phyloP scores from a whole-genome alignment of 2,113 vertebrate species.

The Labrus mixtus region DNA sequence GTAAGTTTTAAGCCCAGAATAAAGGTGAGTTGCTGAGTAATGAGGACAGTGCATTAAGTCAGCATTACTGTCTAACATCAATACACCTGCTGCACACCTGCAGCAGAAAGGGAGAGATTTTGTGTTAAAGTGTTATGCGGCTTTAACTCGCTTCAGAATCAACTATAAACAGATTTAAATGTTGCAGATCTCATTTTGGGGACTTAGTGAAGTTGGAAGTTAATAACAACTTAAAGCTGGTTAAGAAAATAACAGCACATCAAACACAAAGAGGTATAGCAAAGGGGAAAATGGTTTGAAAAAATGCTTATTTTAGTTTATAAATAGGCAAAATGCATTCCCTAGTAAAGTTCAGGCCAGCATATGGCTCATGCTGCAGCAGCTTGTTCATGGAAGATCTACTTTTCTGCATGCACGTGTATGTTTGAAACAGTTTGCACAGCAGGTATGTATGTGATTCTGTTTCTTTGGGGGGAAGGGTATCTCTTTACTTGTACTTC shows the following conservation, averaged over 20 bases:
- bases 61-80: background rate
- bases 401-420: too few species aligned
- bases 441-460: too few species aligned
- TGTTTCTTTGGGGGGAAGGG: too few species aligned
- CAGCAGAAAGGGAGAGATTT: background rate
- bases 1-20: too few species aligned
- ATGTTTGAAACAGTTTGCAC: too few species aligned
- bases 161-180: background rate
- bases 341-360: conserved; percentile 10
- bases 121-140: background rate
- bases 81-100: background rate
- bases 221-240: too few species aligned
- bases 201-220: background rate
- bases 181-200: background rate
- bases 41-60: background rate
- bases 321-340: background rate
- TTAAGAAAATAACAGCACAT: background rate
- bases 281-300: background rate
- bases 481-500: too few species aligned
- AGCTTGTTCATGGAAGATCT: background rate
- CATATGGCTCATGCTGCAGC: conserved; percentile 24
- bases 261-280: background rate
- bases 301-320: background rate
- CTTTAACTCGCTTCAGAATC: background rate
- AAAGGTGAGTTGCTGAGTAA: background rate